phyloP scores from a whole-genome alignment of 2,113 vertebrate species.

The Saguinus imperator region DNA sequence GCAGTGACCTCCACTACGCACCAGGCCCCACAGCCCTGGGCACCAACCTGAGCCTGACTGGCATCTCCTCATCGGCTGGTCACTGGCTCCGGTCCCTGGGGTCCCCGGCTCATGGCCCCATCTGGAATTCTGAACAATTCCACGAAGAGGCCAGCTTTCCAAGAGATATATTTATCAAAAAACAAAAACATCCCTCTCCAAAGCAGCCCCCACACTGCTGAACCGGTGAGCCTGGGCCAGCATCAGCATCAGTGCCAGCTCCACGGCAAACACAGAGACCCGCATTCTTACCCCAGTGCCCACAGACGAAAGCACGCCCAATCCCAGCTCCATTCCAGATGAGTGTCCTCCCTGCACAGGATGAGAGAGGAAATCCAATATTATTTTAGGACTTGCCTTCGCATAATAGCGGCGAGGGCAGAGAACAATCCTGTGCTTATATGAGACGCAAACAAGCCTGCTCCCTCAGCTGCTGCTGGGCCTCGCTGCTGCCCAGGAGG shows the following conservation, averaged over 20 bases:
- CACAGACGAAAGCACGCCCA: slow-evolving; percentile 52
- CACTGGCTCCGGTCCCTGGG: background rate
- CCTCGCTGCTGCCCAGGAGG: background rate
- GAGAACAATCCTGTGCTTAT: slow-evolving; percentile 76
- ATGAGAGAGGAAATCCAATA: slow-evolving; percentile 77
- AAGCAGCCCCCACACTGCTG: background rate
- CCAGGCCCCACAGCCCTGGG: background rate
- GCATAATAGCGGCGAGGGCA: slow-evolving; percentile 56
- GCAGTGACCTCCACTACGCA: background rate
- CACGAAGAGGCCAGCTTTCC: background rate
- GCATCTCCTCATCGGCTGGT: background rate
- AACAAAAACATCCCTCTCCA: background rate
- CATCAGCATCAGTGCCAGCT: rapidly evolving
- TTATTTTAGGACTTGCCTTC: slow-evolving; percentile 80
- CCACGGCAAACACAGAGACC: background rate
- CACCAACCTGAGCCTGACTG: background rate
- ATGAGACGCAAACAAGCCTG: slow-evolving; percentile 55
- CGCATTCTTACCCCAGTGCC: slow-evolving; percentile 17
- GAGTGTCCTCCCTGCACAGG: slow-evolving; percentile 70
- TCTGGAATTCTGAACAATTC: background rate
- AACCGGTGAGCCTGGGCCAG: background rate
- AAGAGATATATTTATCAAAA: background rate
- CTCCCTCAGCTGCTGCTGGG: background rate
- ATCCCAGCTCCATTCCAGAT: slow-evolving; percentile 30
- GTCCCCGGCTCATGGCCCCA: background rate